phyloP scores from a whole-genome alignment of 1,140 invertebrate species.

The Mizuhopecten yessoensis region DNA sequence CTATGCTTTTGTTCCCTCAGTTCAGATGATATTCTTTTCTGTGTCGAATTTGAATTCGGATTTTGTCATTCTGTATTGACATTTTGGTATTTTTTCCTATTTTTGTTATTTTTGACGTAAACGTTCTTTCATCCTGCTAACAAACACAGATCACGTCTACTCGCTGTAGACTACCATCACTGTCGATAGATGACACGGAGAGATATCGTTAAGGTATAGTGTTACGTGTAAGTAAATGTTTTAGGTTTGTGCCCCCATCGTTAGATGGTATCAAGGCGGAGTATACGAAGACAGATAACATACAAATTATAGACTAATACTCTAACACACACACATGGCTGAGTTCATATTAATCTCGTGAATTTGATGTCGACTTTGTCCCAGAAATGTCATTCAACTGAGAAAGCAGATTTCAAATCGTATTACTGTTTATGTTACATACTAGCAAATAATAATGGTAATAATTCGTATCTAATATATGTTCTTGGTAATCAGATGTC shows the following conservation, averaged over 20 bases:
- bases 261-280: conserved; percentile 20
- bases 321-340: not conserved
- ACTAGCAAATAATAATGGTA: too few species aligned
- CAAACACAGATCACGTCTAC: not conserved
- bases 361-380: not conserved
- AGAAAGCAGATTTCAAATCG: too few species aligned
- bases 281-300: not conserved
- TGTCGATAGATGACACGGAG: not conserved
- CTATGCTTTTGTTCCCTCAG: too few species aligned
- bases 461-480: too few species aligned
- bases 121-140: not conserved
- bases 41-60: too few species aligned
- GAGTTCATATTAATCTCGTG: not conserved
- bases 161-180: not conserved
- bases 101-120: too few species aligned
- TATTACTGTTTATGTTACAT: too few species aligned
- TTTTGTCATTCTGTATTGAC: too few species aligned
- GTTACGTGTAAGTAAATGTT: conserved; percentile 33
- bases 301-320: not conserved
- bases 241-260: not conserved
- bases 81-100: too few species aligned
- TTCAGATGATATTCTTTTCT: too few species aligned
- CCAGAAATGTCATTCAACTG: conserved; percentile 27
- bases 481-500: too few species aligned
- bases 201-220: not conserved